Conservation (phyloP, 2,113 vertebrate genomes). For the Psettodes erumei region DNA sequence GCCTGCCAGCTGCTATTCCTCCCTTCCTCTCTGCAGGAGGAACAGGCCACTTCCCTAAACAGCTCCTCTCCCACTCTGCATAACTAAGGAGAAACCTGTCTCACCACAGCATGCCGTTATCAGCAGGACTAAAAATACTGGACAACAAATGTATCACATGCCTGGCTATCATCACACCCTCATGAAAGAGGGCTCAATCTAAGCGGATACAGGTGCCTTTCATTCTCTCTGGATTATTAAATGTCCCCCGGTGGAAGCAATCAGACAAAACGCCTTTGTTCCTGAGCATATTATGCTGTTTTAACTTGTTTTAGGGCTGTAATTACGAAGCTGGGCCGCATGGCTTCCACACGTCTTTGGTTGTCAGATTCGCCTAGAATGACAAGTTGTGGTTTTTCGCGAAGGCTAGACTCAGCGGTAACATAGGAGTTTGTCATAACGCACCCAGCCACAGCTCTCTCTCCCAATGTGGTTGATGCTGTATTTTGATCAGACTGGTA, state of each 20-base stretch:
- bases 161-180: conserved; percentile 42
- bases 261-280: conserved; percentile 53
- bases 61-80: conserved; percentile 49
- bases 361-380: not conserved
- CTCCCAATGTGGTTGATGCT: too few relatives aligned
- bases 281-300: conserved; percentile 43
- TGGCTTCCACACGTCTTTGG: conserved; percentile 47
- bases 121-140: conserved; percentile 72
- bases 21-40: conserved; percentile 56
- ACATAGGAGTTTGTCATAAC: not conserved
- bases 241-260: conserved; percentile 62
- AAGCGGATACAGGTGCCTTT: conserved; percentile 55
- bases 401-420: not conserved
- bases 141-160: conserved; percentile 51
- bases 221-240: conserved; percentile 45
- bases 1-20: conserved; percentile 70
- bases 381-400: conserved; percentile 13
- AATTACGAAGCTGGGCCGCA: conserved; percentile 46
- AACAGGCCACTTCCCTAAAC: conserved; percentile 57
- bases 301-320: conserved; percentile 50
- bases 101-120: conserved; percentile 54
- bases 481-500: too few relatives aligned
- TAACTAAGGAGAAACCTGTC: conserved; percentile 62
- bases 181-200: conserved; percentile 23
- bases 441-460: not conserved